Conservation (phyloP, 2,797 vertebrate species). For the Anniella stebbinsi region DNA sequence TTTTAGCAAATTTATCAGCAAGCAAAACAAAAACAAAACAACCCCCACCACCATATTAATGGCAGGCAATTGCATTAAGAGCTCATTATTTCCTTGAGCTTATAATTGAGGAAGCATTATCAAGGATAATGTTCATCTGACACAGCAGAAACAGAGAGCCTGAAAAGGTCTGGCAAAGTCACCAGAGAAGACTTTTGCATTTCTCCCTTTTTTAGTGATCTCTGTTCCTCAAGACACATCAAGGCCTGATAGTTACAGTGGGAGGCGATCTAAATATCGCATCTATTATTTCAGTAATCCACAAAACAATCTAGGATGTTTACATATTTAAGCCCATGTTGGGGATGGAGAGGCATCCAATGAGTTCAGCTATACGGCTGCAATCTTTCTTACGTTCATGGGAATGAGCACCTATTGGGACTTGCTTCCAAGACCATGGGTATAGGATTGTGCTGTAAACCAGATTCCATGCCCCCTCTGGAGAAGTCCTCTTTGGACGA, state of each 20-base stretch:
- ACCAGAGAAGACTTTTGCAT: not conserved
- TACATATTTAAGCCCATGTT: not conserved
- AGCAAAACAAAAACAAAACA: slow-evolving; percentile 12
- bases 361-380: not conserved
- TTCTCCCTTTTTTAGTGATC: not conserved
- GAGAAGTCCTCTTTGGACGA: too few relatives aligned
- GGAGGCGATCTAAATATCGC: not conserved
- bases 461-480: too few relatives aligned
- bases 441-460: too few relatives aligned
- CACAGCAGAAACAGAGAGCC: slow-evolving; percentile 36
- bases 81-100: slow-evolving; percentile 61
- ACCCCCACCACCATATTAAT: slow-evolving; percentile 37
- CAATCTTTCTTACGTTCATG: not conserved
- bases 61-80: slow-evolving; percentile 59
- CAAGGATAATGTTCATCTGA: slow-evolving; percentile 32
- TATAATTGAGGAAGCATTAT: slow-evolving; percentile 50
- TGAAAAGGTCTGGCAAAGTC: slow-evolving; percentile 5
- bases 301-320: not conserved
- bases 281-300: not conserved
- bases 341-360: not conserved
- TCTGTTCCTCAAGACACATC: not conserved
- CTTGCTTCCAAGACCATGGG: too few relatives aligned
- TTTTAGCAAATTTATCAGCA: slow-evolving; percentile 50
- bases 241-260: not conserved
- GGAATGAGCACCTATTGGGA: too few relatives aligned